Base-by-base conservation (phyloP, 1,140 invertebrate species). In the Kradibia gibbosae region DNA sequence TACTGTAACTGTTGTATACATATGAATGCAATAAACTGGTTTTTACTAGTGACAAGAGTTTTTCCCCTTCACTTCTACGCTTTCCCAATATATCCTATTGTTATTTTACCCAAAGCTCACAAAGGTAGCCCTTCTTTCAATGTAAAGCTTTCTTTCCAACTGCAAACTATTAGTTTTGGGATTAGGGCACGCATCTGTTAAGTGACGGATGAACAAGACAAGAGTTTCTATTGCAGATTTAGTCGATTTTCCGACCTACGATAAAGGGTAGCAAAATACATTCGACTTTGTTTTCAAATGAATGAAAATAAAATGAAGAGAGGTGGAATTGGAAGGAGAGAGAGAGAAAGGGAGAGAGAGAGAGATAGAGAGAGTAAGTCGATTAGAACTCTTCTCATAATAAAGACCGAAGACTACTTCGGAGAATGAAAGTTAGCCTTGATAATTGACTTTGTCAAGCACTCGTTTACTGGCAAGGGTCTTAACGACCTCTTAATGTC, bases 401-500 rank as follows among this genome's bases (percentile, higher is more conserved):
- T 80, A 80, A 80, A 80, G 48, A 1, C 22, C 15, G 20, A 39
- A 25, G 28, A 57, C 15, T 48, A 0, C 25, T 22, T 28, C 22
- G 45, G 13, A 2, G 70, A 80, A 25, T 31, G 34, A 50, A 53
- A 81, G 60, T 81, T 76, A 22, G 67, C 53, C 34, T 57, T 50
- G 34, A 57, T 81, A 81, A 81, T 76, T 81, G 80, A 81, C 60
- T 81, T 81, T 76, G 62, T 76, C 62, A 50, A 81, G 57, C 31
- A 80, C 57, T 74, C 45, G n/a, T 65, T 71, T 39, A 39, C 31
- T 39, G 48, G 11, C 53, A 28, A 81, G 10, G 42, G 75, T 70
- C 48, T 75, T 81, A 81, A 81, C 53, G 79, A 81, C 45, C 50
- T 81, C 80, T 81, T 81, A 70, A 81, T 81, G 62, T 76, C 60